Percentiles rank a stretch among this genome's conserved stretches.
phyloP scores from a whole-genome alignment of 2,797 vertebrate genomes.

The Halcyon badia region DNA sequence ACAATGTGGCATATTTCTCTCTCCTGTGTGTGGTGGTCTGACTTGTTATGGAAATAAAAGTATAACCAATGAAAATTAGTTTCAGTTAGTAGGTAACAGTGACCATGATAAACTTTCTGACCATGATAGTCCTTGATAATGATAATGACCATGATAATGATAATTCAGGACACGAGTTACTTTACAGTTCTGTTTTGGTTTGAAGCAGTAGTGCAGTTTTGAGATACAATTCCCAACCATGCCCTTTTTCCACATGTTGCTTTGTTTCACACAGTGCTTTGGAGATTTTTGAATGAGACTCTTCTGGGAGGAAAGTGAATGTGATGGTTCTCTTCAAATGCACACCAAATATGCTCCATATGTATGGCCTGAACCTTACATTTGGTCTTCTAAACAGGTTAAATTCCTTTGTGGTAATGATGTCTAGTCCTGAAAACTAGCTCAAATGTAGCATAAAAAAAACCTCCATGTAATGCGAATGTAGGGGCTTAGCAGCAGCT shows the following conservation, averaged over 20 bases:
- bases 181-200: neutral
- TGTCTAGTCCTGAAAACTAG: neutral
- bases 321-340: neutral
- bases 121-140: neutral
- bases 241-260: neutral
- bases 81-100: neutral
- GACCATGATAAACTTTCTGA: neutral
- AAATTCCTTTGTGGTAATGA: neutral
- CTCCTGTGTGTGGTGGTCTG: neutral
- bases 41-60: neutral
- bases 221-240: neutral
- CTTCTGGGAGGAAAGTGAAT: neutral
- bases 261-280: neutral
- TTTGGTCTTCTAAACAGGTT: neutral
- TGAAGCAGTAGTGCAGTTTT: neutral
- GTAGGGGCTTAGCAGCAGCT: neutral
- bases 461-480: accelerated
- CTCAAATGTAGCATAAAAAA: neutral
- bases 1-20: neutral
- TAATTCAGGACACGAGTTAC: neutral
- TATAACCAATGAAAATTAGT: neutral
- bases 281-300: neutral
- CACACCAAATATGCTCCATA: neutral
- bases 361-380: neutral
- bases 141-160: neutral